Base-by-base conservation (phyloP, 2,113 vertebrate genomes). In the Hiodon alosoides region DNA sequence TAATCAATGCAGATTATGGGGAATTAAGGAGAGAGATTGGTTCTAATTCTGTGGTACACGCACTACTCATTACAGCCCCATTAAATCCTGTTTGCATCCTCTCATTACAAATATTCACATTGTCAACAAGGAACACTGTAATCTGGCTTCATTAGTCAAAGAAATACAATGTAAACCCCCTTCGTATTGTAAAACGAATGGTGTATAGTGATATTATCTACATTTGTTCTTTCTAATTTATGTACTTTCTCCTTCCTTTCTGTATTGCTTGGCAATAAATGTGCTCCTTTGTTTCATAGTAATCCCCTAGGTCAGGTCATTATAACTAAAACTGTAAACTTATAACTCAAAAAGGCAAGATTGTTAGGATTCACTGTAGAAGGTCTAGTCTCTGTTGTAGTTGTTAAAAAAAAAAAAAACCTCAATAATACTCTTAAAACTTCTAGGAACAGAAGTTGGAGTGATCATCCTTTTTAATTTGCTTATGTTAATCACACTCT, bases 381-480 rank as follows among this genome's bases (percentile, higher is more conserved):
- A 46, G 31, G 14, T 8, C 55, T 48, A 11, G 5, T 65, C 31
- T n/a, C 6, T 31, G 2, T 48, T 47, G 47, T 9, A 71, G 53
- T 52, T n/a, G n/a, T n/a, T n/a, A n/a, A n/a, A n/a, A n/a, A n/a
- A 71, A 55, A 13, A 62, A 7, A n/a, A 62, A 2, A 57, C 4
- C 13, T n/a, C 57, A 5, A 4, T 50, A 72, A 72, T 62, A 48
- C 71, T 62, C 14, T 2, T 72, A 61, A 72, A 52, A 7, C 7
- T n/a, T 48, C 9, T 13, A 55, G 55, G 55, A 17, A 53, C 16
- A 4, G 46, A 52, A 17, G n/a, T 9, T 57, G 14, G 55, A 5
- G 31, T 31, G 7, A 48, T 62, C 61, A 66, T 74, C 74, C 47
- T n/a, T 52, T 46, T 53, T 51, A 57, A 16, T 74, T 54, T 7